Conservation (phyloP, 2,797 vertebrate species). For the Cryptoblepharus egeriae region DNA sequence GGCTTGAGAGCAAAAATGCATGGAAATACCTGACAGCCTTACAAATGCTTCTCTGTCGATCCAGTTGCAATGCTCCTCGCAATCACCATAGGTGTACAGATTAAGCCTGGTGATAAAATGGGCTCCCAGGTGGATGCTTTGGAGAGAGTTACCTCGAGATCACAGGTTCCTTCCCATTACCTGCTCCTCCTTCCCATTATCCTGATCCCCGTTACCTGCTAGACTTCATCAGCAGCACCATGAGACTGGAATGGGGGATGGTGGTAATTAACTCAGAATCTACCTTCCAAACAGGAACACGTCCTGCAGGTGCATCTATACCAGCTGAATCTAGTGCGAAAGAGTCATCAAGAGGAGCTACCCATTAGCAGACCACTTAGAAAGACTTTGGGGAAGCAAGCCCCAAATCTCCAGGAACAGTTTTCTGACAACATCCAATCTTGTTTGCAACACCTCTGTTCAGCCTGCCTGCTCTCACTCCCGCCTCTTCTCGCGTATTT, state of each 20-base stretch:
- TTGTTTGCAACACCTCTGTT: constrained; percentile 61
- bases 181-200: fast-evolving
- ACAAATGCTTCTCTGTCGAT: not conserved
- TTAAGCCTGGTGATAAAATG: not conserved
- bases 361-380: constrained; percentile 55
- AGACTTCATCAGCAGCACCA: not conserved
- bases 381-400: constrained; percentile 51
- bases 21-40: too few relatives aligned
- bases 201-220: not conserved
- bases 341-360: constrained; percentile 55
- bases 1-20: not conserved
- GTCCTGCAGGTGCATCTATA: constrained; percentile 38
- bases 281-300: constrained; percentile 44
- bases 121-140: too few relatives aligned
- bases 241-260: not conserved
- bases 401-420: constrained; percentile 49
- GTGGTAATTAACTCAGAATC: not conserved
- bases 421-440: constrained; percentile 63
- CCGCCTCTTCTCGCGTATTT: not conserved
- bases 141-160: not conserved
- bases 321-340: constrained; percentile 16
- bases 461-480: constrained; percentile 61
- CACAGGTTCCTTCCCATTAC: too few relatives aligned
- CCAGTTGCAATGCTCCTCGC: not conserved
- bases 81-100: not conserved